Conservation (phyloP, 2,888 invertebrate species). For the Oxycera nigricornis region DNA sequence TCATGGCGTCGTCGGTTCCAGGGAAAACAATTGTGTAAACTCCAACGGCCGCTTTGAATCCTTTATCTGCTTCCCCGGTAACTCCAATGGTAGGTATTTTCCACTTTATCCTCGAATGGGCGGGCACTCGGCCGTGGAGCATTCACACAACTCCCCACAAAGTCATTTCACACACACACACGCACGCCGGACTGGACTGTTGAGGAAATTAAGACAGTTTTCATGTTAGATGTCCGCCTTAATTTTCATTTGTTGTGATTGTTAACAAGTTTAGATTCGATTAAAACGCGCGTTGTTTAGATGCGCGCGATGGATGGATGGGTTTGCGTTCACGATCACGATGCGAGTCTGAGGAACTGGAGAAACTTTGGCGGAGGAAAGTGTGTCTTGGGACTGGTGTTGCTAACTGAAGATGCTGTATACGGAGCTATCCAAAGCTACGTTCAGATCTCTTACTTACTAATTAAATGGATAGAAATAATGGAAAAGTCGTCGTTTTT, state of each 20-base stretch:
- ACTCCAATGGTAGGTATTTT: background rate
- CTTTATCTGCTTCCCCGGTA: background rate
- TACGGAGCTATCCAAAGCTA: no score
- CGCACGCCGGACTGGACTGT: background rate
- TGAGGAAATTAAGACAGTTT: background rate
- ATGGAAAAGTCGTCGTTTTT: no score
- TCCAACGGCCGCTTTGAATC: background rate
- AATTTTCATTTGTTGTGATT: slow-evolving; percentile 1
- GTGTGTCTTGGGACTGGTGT: no score
- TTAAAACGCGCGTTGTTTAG: background rate
- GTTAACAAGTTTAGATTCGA: background rate
- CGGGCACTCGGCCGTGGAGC: background rate
- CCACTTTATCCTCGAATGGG: slow-evolving; percentile 21
- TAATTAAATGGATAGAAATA: no score
- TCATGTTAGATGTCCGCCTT: background rate
- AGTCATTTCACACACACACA: slow-evolving; percentile 27
- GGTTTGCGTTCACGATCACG: background rate
- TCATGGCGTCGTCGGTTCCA: background rate
- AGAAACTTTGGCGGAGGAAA: no score
- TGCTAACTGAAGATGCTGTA: no score
- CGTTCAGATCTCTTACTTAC: no score
- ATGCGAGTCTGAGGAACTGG: background rate
- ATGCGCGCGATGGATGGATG: background rate
- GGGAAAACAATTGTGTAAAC: no score
- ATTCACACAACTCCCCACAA: slow-evolving; percentile 13